Percentiles rank a stretch among this genome's conserved stretches.
phyloP scores from a whole-genome alignment of 2,113 vertebrate genomes.

The Crotalus tigris region DNA sequence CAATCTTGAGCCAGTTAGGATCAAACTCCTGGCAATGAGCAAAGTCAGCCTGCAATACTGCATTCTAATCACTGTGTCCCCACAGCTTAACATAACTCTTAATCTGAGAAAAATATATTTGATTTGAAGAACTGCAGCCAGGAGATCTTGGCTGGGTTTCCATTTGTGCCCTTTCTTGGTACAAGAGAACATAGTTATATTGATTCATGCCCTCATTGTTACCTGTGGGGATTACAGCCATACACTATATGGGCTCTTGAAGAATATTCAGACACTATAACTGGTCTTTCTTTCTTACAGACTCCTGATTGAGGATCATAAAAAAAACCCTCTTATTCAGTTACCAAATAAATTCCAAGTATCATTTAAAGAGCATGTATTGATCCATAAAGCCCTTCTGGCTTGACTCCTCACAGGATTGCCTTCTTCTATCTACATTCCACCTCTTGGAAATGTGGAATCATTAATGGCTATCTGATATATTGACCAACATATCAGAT shows the following conservation, averaged over 20 bases:
- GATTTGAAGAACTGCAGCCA: background rate
- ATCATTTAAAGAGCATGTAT: background rate
- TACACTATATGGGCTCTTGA: background rate
- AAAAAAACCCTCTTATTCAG: background rate
- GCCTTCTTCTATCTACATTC: background rate
- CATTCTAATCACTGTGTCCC: background rate
- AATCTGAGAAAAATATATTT: background rate
- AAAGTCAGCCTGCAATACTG: too few relatives aligned
- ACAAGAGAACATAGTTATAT: background rate
- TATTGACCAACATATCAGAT: background rate
- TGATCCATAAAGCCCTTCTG: background rate
- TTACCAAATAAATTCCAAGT: background rate
- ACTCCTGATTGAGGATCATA: background rate
- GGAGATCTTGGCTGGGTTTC: background rate
- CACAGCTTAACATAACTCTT: background rate
- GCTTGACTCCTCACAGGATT: background rate
- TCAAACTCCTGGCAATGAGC: background rate
- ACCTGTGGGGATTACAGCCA: background rate
- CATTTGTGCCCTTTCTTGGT: background rate
- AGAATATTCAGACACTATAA: background rate
- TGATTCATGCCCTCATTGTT: background rate
- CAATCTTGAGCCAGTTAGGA: background rate
- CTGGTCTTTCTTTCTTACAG: background rate
- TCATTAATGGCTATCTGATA: background rate
- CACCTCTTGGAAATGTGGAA: too few relatives aligned